These are phyloP conservation scores for Jacana jacana DNA, from an alignment of 2,113 vertebrate genomes.

Conservation along the genomic window DNA sequence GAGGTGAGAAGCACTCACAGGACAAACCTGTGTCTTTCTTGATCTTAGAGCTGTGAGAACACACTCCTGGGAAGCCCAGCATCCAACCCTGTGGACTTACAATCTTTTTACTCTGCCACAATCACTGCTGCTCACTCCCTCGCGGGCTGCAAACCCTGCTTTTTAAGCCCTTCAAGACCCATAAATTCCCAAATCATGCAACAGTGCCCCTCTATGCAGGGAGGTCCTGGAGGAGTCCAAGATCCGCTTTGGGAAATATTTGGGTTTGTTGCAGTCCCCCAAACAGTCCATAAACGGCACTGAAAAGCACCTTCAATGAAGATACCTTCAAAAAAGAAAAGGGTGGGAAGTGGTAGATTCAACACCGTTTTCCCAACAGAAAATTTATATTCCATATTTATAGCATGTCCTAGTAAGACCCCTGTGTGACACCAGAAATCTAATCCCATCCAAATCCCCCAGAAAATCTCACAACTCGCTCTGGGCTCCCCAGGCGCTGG, in stretches of 20 bases:
- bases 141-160: not conserved
- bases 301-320: not conserved
- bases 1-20: not conserved
- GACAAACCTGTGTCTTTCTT: not conserved
- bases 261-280: not conserved
- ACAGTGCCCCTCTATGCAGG: not conserved
- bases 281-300: not conserved
- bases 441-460: not conserved
- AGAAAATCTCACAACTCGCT: conserved; percentile 8
- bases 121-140: not conserved
- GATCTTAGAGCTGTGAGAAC: not conserved
- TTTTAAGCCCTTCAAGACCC: not conserved
- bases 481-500: not conserved
- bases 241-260: not conserved
- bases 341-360: not conserved
- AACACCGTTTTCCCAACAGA: not conserved
- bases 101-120: not conserved
- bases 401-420: not conserved
- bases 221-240: not conserved
- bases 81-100: not conserved
- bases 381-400: not conserved
- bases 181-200: not conserved
- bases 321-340: not conserved
- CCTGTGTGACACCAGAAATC: not conserved
- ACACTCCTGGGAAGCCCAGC: not conserved